A percentile compares a stretch with the other conserved stretches of the same genome.
phyloP scores from a whole-genome alignment of 2,113 vertebrate species.

The Natator depressus region DNA sequence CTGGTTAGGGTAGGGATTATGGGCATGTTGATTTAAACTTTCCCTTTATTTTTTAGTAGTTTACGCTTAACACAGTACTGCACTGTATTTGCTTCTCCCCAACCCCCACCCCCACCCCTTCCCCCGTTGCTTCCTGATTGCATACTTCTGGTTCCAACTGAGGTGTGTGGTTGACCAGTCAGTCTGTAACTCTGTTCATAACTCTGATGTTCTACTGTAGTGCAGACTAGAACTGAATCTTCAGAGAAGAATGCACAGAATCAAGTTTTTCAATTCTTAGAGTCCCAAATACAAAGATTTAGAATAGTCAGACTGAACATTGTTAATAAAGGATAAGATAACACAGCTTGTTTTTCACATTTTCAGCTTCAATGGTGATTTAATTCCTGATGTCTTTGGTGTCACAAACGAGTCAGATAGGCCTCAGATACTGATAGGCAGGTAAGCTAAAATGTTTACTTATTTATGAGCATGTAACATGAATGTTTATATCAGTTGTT shows the following conservation, averaged over 20 bases:
- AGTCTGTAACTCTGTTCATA: too few relatives aligned
- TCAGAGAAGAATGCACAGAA: neutral
- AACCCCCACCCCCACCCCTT: too few relatives aligned
- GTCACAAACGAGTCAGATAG: slow-evolving; percentile 57
- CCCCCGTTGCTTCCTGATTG: too few relatives aligned
- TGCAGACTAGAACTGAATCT: neutral
- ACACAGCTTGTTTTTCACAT: slow-evolving; percentile 1
- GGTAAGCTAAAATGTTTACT: slow-evolving; percentile 73
- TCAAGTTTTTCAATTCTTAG: neutral
- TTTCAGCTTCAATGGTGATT: slow-evolving; percentile 94
- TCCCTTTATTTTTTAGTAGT: too few relatives aligned
- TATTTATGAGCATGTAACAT: neutral
- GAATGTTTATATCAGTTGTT: neutral
- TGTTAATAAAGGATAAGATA: neutral
- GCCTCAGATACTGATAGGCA: slow-evolving; percentile 83
- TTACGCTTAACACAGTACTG: too few relatives aligned
- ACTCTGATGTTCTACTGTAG: too few relatives aligned
- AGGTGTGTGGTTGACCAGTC: too few relatives aligned
- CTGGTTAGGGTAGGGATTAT: neutral
- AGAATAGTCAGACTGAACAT: neutral
- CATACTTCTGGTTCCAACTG: too few relatives aligned
- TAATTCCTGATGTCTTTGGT: slow-evolving; percentile 96
- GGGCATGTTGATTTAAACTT: too few relatives aligned
- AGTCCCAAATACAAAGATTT: neutral
- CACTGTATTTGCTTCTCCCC: too few relatives aligned